phyloP scores from a whole-genome alignment of 2,888 invertebrate species.

The Spialia ferax region DNA sequence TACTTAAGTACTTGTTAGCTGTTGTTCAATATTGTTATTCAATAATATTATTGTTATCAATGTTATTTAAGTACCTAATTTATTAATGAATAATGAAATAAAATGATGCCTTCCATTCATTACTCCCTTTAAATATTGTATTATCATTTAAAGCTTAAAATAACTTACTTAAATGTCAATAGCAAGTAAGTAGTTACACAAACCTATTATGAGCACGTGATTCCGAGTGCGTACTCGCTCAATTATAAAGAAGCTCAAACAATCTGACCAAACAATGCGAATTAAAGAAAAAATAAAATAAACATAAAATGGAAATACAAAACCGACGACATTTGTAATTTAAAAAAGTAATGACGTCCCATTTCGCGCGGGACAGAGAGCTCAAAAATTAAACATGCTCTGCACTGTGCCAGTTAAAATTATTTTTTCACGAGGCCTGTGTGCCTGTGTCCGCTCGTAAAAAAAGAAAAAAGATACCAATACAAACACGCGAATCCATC shows the following conservation, averaged over 20 bases:
- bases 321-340: conserved; percentile 81
- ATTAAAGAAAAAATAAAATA: conserved; percentile 66
- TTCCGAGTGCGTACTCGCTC: conserved; percentile 40
- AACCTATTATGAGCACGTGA: conserved; percentile 6
- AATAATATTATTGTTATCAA: too few relatives aligned
- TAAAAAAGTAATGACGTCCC: conserved; percentile 85
- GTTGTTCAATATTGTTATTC: too few relatives aligned
- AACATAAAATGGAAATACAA: conserved; percentile 59
- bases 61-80: too few relatives aligned
- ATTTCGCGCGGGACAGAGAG: conserved; percentile 81
- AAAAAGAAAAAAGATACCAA: conserved; percentile 81
- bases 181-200: background rate
- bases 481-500: conserved; percentile 82
- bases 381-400: conserved; percentile 84
- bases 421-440: conserved; percentile 82
- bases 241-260: conserved; percentile 45
- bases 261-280: conserved; percentile 65
- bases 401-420: conserved; percentile 85
- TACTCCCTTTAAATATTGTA: too few relatives aligned
- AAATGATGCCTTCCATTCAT: too few relatives aligned
- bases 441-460: conserved; percentile 59
- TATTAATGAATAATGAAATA: too few relatives aligned
- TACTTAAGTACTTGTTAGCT: too few relatives aligned
- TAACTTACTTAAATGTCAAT: background rate
- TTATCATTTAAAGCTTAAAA: too few relatives aligned